phyloP scores from a whole-genome alignment of 2,888 invertebrate species.

The Scelioninae gen. 1 region DNA sequence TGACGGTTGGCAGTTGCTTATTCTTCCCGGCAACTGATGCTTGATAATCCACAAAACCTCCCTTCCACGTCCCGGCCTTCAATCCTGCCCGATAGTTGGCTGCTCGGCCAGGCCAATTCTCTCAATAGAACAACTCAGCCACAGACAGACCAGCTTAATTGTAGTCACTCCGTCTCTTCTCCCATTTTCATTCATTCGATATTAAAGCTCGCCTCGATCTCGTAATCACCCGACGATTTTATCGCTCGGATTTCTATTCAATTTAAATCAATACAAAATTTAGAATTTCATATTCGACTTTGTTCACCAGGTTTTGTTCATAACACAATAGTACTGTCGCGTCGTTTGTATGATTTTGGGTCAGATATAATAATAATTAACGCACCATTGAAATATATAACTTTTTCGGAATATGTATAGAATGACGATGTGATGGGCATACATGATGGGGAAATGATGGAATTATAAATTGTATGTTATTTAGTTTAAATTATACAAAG shows the following conservation, averaged over 20 bases:
- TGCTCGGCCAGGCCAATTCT: conserved; percentile 80
- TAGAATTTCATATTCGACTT: conserved; percentile 44
- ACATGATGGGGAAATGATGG: too few species aligned
- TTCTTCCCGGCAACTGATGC: conserved; percentile 84
- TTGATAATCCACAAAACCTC: conserved; percentile 83
- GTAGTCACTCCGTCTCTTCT: conserved; percentile 79
- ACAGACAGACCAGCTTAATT: conserved; percentile 83
- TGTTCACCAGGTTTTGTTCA: conserved; percentile 24
- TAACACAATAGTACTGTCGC: conserved; percentile 13
- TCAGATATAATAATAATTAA: conserved; percentile 42
- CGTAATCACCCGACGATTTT: conserved; percentile 56
- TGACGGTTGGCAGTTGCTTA: conserved; percentile 84
- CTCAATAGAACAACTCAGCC: conserved; percentile 84
- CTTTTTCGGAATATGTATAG: too few species aligned
- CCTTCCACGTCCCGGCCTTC: conserved; percentile 73
- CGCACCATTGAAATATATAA: conserved; percentile 20
- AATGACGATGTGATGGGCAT: too few species aligned
- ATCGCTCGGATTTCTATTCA: conserved; percentile 53
- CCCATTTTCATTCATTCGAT: conserved; percentile 62
- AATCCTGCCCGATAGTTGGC: conserved; percentile 82
- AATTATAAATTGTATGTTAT: too few species aligned
- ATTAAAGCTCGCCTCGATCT: conserved; percentile 59
- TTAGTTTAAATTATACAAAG: too few species aligned
- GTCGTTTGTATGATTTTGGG: conserved; percentile 32
- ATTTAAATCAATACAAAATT: conserved; percentile 51